Evolutionary conservation across 2,888 invertebrate species (phyloP).

Genomic region (Erebia palarica): DNA sequence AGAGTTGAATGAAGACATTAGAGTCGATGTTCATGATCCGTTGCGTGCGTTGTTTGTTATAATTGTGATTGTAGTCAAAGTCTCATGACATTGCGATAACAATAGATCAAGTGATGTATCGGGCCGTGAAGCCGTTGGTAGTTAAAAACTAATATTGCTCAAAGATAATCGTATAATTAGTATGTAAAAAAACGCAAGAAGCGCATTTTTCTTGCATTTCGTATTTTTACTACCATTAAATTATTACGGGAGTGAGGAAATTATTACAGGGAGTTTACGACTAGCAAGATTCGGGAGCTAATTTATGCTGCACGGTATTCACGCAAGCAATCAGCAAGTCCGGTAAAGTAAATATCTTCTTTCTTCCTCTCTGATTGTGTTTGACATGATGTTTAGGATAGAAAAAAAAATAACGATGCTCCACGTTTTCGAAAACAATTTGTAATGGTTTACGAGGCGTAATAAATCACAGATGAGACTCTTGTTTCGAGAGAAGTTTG

Average conservation of each 20-base stretch:
- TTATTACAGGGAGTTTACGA: no score
- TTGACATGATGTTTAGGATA: conserved; percentile 25
- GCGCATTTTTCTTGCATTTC: no score
- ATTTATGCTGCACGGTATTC: no score
- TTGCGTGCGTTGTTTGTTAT: conserved; percentile 69
- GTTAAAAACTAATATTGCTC: conserved; percentile 14
- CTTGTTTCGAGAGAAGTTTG: conserved; percentile 72
- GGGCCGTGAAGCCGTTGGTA: conserved; percentile 19
- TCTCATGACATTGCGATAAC: conserved; percentile 56
- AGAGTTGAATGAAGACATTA: conserved; percentile 77
- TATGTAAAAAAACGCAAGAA: no score
- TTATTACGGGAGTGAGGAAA: no score
- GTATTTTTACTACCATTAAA: no score
- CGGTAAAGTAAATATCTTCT: conserved; percentile 5
- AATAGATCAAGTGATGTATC: conserved; percentile 25
- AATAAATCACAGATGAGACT: conserved; percentile 71
- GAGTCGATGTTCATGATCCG: conserved; percentile 67
- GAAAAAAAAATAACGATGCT: conserved; percentile 57
- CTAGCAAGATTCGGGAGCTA: no score
- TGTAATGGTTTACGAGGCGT: conserved; percentile 66
- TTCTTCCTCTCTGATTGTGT: conserved; percentile 1
- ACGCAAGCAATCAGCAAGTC: no score
- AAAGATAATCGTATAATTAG: background rate
- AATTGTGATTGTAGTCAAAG: conserved; percentile 68
- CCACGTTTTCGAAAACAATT: conserved; percentile 67